Conservation (phyloP, 2,888 invertebrate species). For the Microctonus aethiopoides region DNA sequence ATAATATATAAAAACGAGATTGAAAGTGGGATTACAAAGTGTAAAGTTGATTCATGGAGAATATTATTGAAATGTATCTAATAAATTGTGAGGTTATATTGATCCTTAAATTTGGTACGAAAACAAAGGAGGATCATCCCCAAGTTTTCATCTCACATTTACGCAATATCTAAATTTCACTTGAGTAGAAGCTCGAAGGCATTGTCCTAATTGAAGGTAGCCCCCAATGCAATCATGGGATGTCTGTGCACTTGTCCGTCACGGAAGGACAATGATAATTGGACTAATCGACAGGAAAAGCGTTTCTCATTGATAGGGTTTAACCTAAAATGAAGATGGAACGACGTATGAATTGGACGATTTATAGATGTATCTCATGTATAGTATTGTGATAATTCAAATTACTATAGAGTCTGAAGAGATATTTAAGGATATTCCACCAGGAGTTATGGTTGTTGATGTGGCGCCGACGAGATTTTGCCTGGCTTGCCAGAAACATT, state of each 20-base stretch:
- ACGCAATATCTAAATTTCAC: background rate
- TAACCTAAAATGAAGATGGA: background rate
- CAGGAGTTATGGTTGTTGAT: background rate
- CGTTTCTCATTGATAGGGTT: slow-evolving; percentile 3
- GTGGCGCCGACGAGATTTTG: background rate
- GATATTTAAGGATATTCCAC: slow-evolving; percentile 17
- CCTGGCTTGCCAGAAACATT: slow-evolving; percentile 14
- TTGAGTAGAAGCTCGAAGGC: background rate
- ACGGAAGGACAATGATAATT: background rate
- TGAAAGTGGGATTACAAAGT: no score
- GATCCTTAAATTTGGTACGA: no score
- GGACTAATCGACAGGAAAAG: background rate
- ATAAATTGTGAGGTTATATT: no score
- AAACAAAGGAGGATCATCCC: no score
- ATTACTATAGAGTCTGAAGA: background rate
- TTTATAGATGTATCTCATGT: slow-evolving; percentile 6
- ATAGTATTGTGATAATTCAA: background rate
- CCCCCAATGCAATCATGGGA: background rate
- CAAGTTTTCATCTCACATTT: no score
- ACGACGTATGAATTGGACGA: slow-evolving; percentile 8
- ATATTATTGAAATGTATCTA: no score
- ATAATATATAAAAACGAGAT: no score
- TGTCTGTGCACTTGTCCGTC: background rate
- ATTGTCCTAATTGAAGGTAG: background rate
- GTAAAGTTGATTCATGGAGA: no score